Conservation (phyloP, 2,888 invertebrate species). For the Archips crataeganus region DNA sequence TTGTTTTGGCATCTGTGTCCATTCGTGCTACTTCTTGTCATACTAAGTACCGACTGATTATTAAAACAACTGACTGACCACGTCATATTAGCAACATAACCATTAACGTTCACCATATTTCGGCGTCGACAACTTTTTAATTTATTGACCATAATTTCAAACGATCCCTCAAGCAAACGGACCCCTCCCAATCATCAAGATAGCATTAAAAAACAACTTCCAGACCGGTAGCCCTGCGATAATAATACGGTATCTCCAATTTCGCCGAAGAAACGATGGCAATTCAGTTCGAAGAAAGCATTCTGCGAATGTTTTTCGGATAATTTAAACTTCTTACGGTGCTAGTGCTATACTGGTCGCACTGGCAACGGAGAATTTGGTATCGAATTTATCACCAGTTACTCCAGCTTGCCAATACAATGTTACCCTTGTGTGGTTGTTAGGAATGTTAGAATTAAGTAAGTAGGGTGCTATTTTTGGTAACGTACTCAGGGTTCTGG, state of each 20-base stretch:
- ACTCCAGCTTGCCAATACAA: background rate
- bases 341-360: background rate
- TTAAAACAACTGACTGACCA: background rate
- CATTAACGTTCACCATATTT: background rate
- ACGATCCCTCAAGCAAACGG: background rate
- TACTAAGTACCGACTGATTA: background rate
- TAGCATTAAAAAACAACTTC: slow-evolving; percentile 1
- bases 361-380: background rate
- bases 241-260: background rate
- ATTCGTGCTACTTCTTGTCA: background rate
- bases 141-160: background rate
- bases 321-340: background rate
- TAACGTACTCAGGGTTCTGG: background rate
- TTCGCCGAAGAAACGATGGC: background rate
- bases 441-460: too few species aligned
- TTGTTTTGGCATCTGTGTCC: background rate
- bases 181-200: background rate
- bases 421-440: too few species aligned
- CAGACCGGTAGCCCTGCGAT: background rate
- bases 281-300: slow-evolving; percentile 1
- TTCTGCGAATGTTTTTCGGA: background rate
- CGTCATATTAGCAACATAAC: too few species aligned
- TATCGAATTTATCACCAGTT: background rate
- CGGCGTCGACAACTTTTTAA: background rate
- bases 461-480: too few species aligned